These are phyloP conservation scores for Argya squamiceps DNA, from an alignment of 2,797 vertebrate genomes.

Conservation along the genomic window DNA sequence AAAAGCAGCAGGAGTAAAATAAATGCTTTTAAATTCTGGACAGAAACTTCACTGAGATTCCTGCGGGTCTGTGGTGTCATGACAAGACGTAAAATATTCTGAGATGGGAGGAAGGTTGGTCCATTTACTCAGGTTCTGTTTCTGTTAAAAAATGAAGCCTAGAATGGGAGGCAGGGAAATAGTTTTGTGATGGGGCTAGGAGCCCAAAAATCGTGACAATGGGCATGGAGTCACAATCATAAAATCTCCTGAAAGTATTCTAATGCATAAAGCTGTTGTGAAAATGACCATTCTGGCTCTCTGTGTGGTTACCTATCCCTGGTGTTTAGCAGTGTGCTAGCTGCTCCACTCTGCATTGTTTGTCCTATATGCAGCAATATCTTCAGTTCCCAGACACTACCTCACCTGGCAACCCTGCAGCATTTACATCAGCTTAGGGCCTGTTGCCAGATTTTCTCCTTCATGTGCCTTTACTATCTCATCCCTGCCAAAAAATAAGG, in stretches of 20 bases:
- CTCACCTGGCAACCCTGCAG: neutral
- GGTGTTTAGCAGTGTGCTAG: neutral
- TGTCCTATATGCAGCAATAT: neutral
- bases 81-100: neutral
- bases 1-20: neutral
- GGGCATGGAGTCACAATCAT: neutral
- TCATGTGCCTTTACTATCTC: neutral
- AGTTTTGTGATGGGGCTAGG: neutral
- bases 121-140: neutral
- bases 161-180: neutral
- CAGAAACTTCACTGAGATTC: neutral
- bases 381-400: neutral
- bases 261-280: neutral
- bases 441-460: neutral
- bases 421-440: neutral
- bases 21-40: neutral
- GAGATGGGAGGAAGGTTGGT: neutral
- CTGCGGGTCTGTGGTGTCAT: neutral
- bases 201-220: neutral
- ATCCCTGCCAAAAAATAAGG: neutral
- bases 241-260: neutral
- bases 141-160: neutral
- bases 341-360: neutral
- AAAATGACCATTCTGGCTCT: neutral
- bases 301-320: neutral